A percentile compares a stretch with the other conserved stretches of the same genome.
Conservation (phyloP, 2,797 vertebrate species). For the Denticeps clupeoides region DNA sequence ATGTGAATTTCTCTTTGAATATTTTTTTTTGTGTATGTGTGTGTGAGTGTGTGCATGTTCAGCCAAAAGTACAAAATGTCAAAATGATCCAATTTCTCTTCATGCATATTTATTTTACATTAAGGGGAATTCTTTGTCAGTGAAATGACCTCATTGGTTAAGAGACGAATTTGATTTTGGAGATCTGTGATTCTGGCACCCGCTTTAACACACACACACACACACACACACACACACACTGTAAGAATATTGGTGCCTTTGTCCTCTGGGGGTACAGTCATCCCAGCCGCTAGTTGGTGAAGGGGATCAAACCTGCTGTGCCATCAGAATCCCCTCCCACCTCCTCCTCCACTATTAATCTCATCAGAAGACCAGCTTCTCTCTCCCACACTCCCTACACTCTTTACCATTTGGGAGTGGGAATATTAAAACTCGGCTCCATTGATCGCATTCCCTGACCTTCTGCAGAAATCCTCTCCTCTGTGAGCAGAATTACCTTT, state of each 20-base stretch:
- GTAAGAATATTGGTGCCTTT: too few species aligned
- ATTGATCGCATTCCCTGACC: slow-evolving; percentile 46
- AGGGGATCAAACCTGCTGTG: slow-evolving; percentile 61
- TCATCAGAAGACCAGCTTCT: slow-evolving; percentile 50
- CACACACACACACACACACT: slow-evolving; percentile 31
- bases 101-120: too few species aligned
- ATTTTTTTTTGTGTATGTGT: too few species aligned
- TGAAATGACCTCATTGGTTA: slow-evolving; percentile 47
- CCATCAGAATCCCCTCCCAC: slow-evolving; percentile 55
- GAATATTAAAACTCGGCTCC: slow-evolving; percentile 48
- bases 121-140: slow-evolving; percentile 34
- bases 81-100: too few species aligned
- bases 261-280: slow-evolving; percentile 56
- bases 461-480: slow-evolving; percentile 36
- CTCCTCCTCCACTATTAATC: slow-evolving; percentile 39
- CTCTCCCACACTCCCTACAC: slow-evolving; percentile 28
- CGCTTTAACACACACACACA: slow-evolving; percentile 34
- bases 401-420: slow-evolving; percentile 51
- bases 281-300: slow-evolving; percentile 37
- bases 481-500: slow-evolving; percentile 16
- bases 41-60: too few species aligned
- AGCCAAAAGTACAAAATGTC: too few species aligned
- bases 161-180: slow-evolving; percentile 34
- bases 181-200: slow-evolving; percentile 39
- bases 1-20: too few species aligned